Percentiles rank a stretch among this genome's conserved stretches.
These are phyloP conservation scores for Heliconius nattereri DNA, from an alignment of 1,140 invertebrate species.

Conservation along the genomic window DNA sequence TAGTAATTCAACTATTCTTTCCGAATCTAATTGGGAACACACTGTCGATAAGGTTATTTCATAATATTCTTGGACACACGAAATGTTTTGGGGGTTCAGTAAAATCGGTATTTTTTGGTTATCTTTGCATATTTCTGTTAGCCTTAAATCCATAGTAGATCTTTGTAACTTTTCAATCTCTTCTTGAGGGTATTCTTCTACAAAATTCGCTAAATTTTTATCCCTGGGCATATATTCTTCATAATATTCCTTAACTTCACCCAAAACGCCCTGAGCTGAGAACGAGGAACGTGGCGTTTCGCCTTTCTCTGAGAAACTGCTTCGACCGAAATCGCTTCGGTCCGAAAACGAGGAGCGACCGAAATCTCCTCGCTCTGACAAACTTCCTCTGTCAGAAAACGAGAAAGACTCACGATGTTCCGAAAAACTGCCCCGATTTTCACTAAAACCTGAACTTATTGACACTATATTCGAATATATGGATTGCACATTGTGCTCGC, in stretches of 20 bases:
- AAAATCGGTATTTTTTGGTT: slow-evolving; percentile 75
- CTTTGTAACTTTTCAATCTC: slow-evolving; percentile 74
- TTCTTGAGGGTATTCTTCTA: slow-evolving; percentile 51
- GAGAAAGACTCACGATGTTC: slow-evolving; percentile 79
- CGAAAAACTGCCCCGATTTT: slow-evolving; percentile 76
- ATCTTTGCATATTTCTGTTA: slow-evolving; percentile 70
- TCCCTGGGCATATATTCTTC: slow-evolving; percentile 70
- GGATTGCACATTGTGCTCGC: slow-evolving; percentile 77
- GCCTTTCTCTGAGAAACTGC: slow-evolving; percentile 74
- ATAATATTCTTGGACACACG: slow-evolving; percentile 80
- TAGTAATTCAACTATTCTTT: slow-evolving; percentile 90
- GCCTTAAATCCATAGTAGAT: slow-evolving; percentile 74
- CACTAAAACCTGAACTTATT: slow-evolving; percentile 77
- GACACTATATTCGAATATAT: slow-evolving; percentile 80
- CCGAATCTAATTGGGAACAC: slow-evolving; percentile 88
- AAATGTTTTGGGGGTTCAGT: slow-evolving; percentile 67
- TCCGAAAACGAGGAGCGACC: slow-evolving; percentile 74
- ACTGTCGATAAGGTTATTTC: slow-evolving; percentile 90
- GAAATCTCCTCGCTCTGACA: slow-evolving; percentile 75
- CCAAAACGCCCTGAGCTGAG: slow-evolving; percentile 72
- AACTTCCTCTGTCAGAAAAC: slow-evolving; percentile 77
- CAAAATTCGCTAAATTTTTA: slow-evolving; percentile 62
- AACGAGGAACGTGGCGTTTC: slow-evolving; percentile 78
- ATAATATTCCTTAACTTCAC: slow-evolving; percentile 73
- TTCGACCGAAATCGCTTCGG: slow-evolving; percentile 69